These are phyloP conservation scores for Chrysodeixis includens DNA, from an alignment of 2,888 invertebrate species.

Conservation along the genomic window DNA sequence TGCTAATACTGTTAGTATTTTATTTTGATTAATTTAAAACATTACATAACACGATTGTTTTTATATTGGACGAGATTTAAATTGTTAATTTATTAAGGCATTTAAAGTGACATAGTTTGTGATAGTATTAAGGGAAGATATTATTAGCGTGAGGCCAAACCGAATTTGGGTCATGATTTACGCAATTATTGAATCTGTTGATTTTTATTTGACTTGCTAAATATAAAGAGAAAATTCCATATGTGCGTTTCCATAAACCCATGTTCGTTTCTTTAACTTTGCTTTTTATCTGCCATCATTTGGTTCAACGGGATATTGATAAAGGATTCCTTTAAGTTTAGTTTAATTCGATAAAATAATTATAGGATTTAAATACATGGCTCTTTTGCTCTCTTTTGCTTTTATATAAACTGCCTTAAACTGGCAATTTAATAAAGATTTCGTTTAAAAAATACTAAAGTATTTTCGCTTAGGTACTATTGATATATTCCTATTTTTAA, in stretches of 20 bases:
- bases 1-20: conserved; percentile 23
- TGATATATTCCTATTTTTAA: background rate
- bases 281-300: background rate
- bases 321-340: no score
- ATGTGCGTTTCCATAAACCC: background rate
- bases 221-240: conserved; percentile 41
- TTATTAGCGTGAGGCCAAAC: conserved; percentile 62
- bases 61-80: conserved; percentile 28
- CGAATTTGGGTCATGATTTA: conserved; percentile 61
- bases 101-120: conserved; percentile 40
- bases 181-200: conserved; percentile 57
- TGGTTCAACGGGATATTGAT: no score
- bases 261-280: background rate
- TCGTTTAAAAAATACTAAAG: no score
- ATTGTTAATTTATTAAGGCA: conserved; percentile 35
- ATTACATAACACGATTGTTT: conserved; percentile 32
- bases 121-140: conserved; percentile 52
- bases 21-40: conserved; percentile 30
- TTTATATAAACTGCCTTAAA: no score
- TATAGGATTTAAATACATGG: no score
- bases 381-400: no score
- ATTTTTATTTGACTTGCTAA: conserved; percentile 33
- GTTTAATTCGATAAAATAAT: no score
- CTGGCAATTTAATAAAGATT: no score
- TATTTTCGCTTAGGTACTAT: no score